Evolutionary conservation across 1,140 invertebrate species (phyloP).

Genomic region (Drosophila pallidifrons): DNA sequence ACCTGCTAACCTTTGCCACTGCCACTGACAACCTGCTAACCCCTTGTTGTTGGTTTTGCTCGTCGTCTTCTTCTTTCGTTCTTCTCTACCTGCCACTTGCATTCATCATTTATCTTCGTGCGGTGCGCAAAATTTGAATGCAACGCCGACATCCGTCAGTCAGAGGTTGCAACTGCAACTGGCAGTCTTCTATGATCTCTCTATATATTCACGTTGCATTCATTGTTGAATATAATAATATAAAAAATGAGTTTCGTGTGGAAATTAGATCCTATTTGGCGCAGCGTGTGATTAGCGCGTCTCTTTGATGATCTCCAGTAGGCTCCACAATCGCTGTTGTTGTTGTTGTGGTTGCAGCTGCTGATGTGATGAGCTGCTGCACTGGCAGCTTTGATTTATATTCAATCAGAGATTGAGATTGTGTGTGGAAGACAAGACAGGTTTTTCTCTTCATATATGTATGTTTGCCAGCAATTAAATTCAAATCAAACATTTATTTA

Average conservation of each 20-base stretch:
- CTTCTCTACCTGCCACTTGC: conserved; percentile 26
- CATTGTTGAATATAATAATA: conserved; percentile 27
- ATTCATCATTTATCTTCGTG: conserved; percentile 74
- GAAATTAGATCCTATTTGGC: conserved; percentile 84
- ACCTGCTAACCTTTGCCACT: conserved; percentile 13
- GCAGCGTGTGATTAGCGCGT: conserved; percentile 80
- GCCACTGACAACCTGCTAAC: not conserved
- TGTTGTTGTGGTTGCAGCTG: conserved; percentile 12
- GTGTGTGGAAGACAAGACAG: conserved; percentile 24
- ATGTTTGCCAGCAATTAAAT: conserved; percentile 67
- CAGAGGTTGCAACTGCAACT: conserved; percentile 35
- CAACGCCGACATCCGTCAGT: conserved; percentile 53
- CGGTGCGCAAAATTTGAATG: conserved; percentile 81
- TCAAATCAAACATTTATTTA: conserved; percentile 84
- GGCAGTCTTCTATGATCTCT: conserved; percentile 58
- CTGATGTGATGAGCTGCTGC: conserved; percentile 34
- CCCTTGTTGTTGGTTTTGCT: not conserved
- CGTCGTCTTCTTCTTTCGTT: not conserved
- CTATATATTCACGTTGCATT: conserved; percentile 53
- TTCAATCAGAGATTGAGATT: conserved; percentile 55
- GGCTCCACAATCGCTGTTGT: conserved; percentile 12
- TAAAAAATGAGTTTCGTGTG: conserved; percentile 71
- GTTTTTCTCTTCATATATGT: conserved; percentile 5
- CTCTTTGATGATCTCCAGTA: conserved; percentile 64
- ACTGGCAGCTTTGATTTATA: conserved; percentile 74